Evolutionary conservation across 2,797 vertebrate genomes (phyloP), one percentile per base, ranked within the genome.

Genomic region (Moxostoma hubbsi): DNA sequence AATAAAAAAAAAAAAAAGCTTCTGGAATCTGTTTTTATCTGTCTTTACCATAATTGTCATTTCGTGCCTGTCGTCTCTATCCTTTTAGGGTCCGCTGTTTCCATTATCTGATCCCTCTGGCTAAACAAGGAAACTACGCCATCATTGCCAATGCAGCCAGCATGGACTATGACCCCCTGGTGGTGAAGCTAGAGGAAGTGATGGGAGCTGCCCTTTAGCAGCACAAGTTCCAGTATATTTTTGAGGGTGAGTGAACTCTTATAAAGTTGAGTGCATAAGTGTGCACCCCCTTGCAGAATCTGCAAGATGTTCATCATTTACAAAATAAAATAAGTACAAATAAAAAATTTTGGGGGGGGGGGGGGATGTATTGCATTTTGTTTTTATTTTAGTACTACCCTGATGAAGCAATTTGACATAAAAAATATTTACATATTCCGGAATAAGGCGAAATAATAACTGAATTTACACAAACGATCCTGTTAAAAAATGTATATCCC

Each of bases 171-270:
- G 98, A 99, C 91, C 96, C 97, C 0, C 93, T 98, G 71, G 97
- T 99, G 86, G 97, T 99, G 73, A 95, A 95, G 67, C 95, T 99
- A 0, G 97, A 99, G 83, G 98, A 99, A 87, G 95, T 94, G 81
- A 98, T 99, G 97, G 94, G 96, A 0, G 95, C 96, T 6, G 96
- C 94, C 70, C 93, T 99, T 24, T 97, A 98, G 92, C 97, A 97
- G 87, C 96, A 99, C 92, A 99, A 99, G 90, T 98, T 98, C 93
- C 97, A 99, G 89, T 99, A 99, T 81, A 98, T 99, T 84, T 99
- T 99, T 16, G 98, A 99, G 96, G 98, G 98, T 98, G 84, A 81
- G 87, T 68, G 68, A 65, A 9, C 45, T 43, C 50, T 46, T 65
- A 36, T 36, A 36, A 3, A 36, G 36, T 36, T 36, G 36, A 36